phyloP scores from a whole-genome alignment of 2,888 invertebrate genomes.

The Drosophila basisetae region DNA sequence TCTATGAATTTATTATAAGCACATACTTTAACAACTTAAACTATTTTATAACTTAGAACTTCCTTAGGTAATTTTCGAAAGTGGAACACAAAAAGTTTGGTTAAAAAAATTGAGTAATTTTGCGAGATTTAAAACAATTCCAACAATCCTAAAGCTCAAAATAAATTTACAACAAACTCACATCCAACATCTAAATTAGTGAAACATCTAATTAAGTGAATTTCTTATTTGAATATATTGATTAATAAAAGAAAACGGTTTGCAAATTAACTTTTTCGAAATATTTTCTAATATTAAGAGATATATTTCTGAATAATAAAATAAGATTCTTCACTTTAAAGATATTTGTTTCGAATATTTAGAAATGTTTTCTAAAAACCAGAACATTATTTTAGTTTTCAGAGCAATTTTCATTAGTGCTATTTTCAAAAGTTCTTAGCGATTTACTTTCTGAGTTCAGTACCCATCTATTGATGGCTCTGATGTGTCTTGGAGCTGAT shows the following conservation, averaged over 20 bases:
- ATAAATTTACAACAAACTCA: neutral
- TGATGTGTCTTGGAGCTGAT: constrained; percentile 23
- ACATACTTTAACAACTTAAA: neutral
- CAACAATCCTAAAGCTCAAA: neutral
- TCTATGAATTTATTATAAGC: neutral
- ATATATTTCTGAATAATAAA: too few species aligned
- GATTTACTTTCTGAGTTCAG: neutral
- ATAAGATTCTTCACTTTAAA: neutral
- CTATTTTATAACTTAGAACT: neutral
- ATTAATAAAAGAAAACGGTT: neutral
- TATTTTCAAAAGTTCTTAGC: neutral
- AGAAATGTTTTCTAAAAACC: neutral
- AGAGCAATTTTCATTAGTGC: neutral
- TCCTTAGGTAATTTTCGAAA: neutral
- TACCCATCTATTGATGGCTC: neutral
- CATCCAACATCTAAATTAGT: neutral
- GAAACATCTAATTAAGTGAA: too few species aligned
- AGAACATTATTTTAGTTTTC: neutral
- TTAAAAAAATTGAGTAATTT: neutral
- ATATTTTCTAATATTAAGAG: neutral
- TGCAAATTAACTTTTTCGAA: neutral
- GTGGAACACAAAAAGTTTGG: neutral
- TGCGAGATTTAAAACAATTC: neutral
- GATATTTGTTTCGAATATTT: neutral
- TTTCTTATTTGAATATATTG: neutral